Evolutionary conservation across 1,140 invertebrate genomes (phyloP).

Genomic region (Tachypleus tridentatus): DNA sequence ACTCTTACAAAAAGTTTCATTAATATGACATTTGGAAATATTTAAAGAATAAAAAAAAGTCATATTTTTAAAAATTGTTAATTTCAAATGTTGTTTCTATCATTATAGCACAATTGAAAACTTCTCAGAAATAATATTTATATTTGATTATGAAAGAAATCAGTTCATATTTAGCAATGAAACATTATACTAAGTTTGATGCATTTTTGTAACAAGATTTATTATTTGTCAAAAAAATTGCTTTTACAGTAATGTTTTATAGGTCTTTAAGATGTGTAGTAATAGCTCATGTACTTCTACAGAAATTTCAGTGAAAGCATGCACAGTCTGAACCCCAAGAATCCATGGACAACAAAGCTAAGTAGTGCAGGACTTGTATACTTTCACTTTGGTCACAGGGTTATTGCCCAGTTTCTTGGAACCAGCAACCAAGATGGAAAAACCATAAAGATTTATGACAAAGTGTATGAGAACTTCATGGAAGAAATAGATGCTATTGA

Average conservation of each 20-base stretch:
- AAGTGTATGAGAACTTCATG: conserved; percentile 80
- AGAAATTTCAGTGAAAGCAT: conserved; percentile 55
- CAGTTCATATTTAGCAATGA: too few species aligned
- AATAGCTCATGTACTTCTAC: conserved; percentile 24
- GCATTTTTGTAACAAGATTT: too few species aligned
- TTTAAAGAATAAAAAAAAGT: too few species aligned
- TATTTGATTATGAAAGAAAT: too few species aligned
- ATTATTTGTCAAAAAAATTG: too few species aligned
- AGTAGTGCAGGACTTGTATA: conserved; percentile 94
- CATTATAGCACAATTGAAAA: too few species aligned
- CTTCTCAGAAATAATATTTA: too few species aligned
- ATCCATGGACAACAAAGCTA: conserved; percentile 52
- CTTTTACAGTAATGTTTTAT: neutral
- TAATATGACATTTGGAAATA: too few species aligned
- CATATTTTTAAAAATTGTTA: too few species aligned
- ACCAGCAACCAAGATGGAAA: conserved; percentile 24
- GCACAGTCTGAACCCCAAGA: conserved; percentile 42
- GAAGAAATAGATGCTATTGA: conserved; percentile 94
- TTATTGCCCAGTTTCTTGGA: conserved; percentile 47
- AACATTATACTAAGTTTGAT: too few species aligned
- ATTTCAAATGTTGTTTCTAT: too few species aligned
- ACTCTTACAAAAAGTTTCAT: too few species aligned
- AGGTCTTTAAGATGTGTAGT: conserved; percentile 1
- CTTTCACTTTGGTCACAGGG: conserved; percentile 70
- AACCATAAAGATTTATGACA: conserved; percentile 53